Percentiles rank a stretch among this genome's conserved stretches.
These are phyloP conservation scores for Zaprionus lineosus DNA, from an alignment of 2,888 invertebrate species.

Conservation along the genomic window DNA sequence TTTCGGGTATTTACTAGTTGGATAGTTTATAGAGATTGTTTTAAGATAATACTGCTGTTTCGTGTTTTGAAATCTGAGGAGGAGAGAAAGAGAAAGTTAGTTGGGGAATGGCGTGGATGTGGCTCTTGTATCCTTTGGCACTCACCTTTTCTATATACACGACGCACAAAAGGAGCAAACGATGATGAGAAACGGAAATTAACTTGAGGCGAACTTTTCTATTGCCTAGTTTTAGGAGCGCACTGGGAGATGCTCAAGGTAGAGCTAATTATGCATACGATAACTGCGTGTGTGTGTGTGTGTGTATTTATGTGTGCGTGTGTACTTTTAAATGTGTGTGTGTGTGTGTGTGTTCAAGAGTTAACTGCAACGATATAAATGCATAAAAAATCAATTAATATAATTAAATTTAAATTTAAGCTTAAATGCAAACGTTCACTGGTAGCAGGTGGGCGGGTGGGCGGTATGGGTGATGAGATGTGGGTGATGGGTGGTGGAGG, in stretches of 20 bases:
- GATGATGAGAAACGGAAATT: slow-evolving; percentile 31
- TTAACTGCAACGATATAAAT: slow-evolving; percentile 59
- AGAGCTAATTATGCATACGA: slow-evolving; percentile 41
- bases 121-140: neutral
- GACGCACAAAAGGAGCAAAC: slow-evolving; percentile 39
- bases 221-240: slow-evolving; percentile 58
- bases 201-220: slow-evolving; percentile 27
- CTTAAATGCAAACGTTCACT: slow-evolving; percentile 29
- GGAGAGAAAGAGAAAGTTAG: neutral
- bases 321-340: too few relatives aligned
- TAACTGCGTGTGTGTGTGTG: slow-evolving; percentile 25
- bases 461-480: too few relatives aligned
- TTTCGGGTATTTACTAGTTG: slow-evolving; percentile 19
- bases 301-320: neutral
- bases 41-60: slow-evolving; percentile 60
- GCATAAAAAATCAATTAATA: slow-evolving; percentile 70
- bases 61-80: slow-evolving; percentile 52
- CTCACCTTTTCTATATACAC: slow-evolving; percentile 50
- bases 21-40: slow-evolving; percentile 26
- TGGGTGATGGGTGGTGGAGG: too few relatives aligned
- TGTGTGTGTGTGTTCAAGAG: slow-evolving; percentile 41
- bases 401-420: slow-evolving; percentile 68
- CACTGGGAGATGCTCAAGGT: slow-evolving; percentile 15
- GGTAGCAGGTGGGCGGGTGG: neutral
- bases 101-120: too few relatives aligned